A percentile compares a stretch with the other conserved stretches of the same genome.
Evolutionary conservation across 2,797 vertebrate species (phyloP).

Genomic region (Alca torda): DNA sequence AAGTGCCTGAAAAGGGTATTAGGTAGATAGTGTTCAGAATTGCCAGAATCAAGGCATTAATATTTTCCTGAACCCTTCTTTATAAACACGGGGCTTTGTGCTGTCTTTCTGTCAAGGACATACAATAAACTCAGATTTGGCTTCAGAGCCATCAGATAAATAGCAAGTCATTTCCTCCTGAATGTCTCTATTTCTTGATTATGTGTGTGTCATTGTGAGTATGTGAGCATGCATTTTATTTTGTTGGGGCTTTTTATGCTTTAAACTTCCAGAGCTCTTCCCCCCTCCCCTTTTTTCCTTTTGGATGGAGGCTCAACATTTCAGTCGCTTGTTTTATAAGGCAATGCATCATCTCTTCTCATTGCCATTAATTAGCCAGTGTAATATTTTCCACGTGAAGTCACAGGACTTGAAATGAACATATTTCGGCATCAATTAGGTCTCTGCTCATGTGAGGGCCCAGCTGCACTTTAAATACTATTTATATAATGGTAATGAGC

Average conservation of each 20-base stretch:
- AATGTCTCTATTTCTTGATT: constrained; percentile 31
- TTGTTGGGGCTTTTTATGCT: background rate
- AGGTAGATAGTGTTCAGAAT: background rate
- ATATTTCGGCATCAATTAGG: constrained; percentile 71
- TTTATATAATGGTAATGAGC: constrained; percentile 62
- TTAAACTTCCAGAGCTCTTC: constrained; percentile 18
- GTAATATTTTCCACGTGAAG: constrained; percentile 75
- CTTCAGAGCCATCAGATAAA: background rate
- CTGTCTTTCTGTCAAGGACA: constrained; percentile 19
- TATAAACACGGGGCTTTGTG: background rate
- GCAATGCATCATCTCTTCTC: constrained; percentile 65
- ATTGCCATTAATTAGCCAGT: constrained; percentile 66
- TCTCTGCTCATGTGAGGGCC: constrained; percentile 64
- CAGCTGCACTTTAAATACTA: constrained; percentile 70
- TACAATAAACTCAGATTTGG: constrained; percentile 30
- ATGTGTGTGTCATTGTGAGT: background rate
- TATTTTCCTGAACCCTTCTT: background rate
- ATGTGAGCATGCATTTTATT: constrained; percentile 13
- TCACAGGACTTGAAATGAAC: constrained; percentile 69
- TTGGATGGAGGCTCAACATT: constrained; percentile 36
- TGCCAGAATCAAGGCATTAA: background rate
- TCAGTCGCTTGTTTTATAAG: constrained; percentile 69
- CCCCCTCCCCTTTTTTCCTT: constrained; percentile 32
- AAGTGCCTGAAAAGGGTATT: background rate
- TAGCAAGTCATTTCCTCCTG: constrained; percentile 38